Base-by-base conservation (phyloP, 2,888 invertebrate genomes). In the Acleris literana region DNA sequence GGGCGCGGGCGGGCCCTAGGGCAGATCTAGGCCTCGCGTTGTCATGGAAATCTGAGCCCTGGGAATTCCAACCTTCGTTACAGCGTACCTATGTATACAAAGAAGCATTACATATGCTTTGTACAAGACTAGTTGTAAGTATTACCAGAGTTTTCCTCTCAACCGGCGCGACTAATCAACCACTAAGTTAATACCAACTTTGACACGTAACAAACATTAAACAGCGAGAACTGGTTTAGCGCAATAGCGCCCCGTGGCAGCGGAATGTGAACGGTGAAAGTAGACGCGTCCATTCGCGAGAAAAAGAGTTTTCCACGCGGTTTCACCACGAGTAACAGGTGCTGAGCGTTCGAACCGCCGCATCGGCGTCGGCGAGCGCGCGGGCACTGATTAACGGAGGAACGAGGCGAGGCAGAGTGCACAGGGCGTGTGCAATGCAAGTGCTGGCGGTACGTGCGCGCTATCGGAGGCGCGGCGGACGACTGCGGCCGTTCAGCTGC, bases 201-300 rank as follows among this genome's bases (percentile, higher is more conserved):
- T 75, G 78, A 79, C 80, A 82, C 81, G 83, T 81, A 80, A 83
- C 73, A 74, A 80, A 76, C 73, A 76, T 79, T 70, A 76, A 75
- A 77, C 76, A 72, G 76, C 78, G 76, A 77, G 76, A 77, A 81
- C 83, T 81, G 81, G 85, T 85, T 83, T 74, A 79, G 79, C 76
- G 84, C 81, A 83, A 85, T 74, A 78, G 78, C 79, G 80, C 76
- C 72, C 71, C 70, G 72, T 70, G 46, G 74, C 76, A 46, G 74
- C 81, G 88, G 90, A 88, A 91, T 90, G 90, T 86, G 86, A 87
- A 66, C 74, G 77, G 92, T 88, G 92, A 92, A 92, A 92, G 92
- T 91, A 80, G 86, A 82, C 86, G 86, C 86, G 88, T 83, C 86
- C 85, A 88, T 78, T 88, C 86, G 86, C 74, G 79, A 88, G 91